Evolutionary conservation across 1,140 invertebrate species (phyloP).

Genomic region (Nasonia longicornis): DNA sequence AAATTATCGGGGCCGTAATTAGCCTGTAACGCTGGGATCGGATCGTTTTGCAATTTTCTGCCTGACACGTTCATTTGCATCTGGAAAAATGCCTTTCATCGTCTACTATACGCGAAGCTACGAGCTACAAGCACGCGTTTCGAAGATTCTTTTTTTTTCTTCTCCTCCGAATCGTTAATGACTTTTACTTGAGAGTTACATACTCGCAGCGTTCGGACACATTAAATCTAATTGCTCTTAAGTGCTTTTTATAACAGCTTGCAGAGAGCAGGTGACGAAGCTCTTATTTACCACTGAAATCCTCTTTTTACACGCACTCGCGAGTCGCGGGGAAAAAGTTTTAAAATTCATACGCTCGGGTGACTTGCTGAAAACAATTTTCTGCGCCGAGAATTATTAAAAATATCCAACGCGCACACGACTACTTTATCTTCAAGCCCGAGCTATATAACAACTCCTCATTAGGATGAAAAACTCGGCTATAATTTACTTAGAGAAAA

Average conservation of each 20-base stretch:
- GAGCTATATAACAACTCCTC: not conserved
- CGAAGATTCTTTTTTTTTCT: not conserved
- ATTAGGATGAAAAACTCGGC: conserved; percentile 6
- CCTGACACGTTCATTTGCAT: not conserved
- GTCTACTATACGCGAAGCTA: not conserved
- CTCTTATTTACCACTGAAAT: no score
- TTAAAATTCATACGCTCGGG: no score
- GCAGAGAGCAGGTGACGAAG: no score
- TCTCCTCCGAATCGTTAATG: not conserved
- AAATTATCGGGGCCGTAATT: conserved; percentile 20
- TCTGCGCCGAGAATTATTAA: not conserved
- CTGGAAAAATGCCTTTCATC: not conserved
- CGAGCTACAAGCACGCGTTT: not conserved
- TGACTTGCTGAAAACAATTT: not conserved
- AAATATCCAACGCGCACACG: not conserved
- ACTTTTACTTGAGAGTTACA: not conserved
- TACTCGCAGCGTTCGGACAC: no score
- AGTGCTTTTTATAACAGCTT: not conserved
- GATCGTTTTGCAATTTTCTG: conserved; percentile 25
- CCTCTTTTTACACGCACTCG: no score
- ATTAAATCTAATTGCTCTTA: not conserved
- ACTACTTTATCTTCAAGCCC: not conserved
- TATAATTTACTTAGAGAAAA: conserved; percentile 12
- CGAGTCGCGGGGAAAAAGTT: no score
- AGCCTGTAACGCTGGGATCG: not conserved